Conservation (phyloP, 2,113 vertebrate genomes). For the Cyanoderma ruficeps region DNA sequence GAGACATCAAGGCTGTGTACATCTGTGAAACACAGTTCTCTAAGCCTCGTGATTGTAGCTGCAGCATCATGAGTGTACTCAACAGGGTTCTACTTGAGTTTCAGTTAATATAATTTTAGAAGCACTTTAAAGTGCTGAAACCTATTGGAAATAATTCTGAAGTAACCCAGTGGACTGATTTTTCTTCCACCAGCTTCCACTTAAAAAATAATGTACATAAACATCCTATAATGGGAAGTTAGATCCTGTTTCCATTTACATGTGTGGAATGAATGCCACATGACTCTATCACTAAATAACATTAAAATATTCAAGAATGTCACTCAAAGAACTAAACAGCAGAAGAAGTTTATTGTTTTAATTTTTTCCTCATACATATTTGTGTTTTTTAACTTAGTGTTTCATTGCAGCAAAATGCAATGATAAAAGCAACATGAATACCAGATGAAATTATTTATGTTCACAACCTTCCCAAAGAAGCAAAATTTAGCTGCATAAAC, state of each 20-base stretch:
- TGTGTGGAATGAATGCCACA: neutral
- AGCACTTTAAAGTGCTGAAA: conserved; percentile 26
- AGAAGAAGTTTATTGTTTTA: neutral
- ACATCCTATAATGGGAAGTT: neutral
- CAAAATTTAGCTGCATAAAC: neutral
- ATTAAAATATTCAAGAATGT: neutral
- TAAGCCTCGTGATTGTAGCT: neutral
- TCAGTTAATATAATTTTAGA: conserved; percentile 48
- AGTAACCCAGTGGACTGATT: conserved; percentile 5
- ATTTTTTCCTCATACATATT: neutral
- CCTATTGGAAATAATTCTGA: conserved; percentile 28
- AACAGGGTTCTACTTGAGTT: conserved; percentile 34
- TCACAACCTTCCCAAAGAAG: neutral
- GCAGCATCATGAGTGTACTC: neutral
- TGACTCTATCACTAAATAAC: neutral
- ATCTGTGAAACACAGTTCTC: neutral
- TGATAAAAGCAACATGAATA: neutral
- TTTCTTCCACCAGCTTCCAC: conserved; percentile 22
- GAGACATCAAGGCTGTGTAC: neutral
- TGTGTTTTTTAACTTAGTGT: neutral
- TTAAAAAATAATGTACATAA: neutral
- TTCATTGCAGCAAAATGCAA: neutral
- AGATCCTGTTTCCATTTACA: neutral
- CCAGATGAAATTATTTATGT: conserved; percentile 9
- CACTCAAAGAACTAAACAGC: neutral